Base-by-base conservation (phyloP, 2,888 invertebrate species). In the Anaspis maculata region DNA sequence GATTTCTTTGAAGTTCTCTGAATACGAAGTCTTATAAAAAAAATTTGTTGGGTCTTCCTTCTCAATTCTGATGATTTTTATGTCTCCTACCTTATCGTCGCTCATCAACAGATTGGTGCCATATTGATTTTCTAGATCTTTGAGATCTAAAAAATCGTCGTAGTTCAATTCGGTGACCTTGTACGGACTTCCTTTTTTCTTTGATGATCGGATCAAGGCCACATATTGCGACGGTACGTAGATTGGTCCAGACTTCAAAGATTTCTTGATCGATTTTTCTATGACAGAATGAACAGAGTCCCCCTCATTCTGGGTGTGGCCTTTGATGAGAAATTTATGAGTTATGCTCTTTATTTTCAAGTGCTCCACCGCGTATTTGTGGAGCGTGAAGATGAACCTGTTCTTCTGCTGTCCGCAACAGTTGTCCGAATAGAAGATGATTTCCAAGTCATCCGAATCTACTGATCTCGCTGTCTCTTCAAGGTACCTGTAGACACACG, bases 401-500 rank as follows among this genome's bases (percentile, higher is more conserved):
- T 46, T 52, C 34, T 47, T 49, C 26, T 54, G 42, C 30, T 49
- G 51, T 3, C 50, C 50, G 21, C 32, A 14, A 27, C 54, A 54
- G 34, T 51, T 56, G 32, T 53, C 52, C 7, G 49, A 46, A 40
- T 47, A 56, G 27, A 55, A 47, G 4, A 41, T 35, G 10, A 45
- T 35, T 28, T 46, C 39, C 15, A 43, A 25, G 27, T 38, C 23
- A 25, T 43, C 32, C n/a, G 19, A 21, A 27, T 33, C 27, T 23
- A 14, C 19, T 13, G 13, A 14, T 10, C 14, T 25, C 13, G 30
- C 6, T 15, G 27, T 31, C 31, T 39, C 30, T 37, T 50, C 35
- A 3, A 61, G 13, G 34, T 54, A 60, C 25, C 54, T 48, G 22
- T 41, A 51, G 25, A 60, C 46, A 34, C 55, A 59, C n/a, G 52